Evolutionary conservation across 1,140 invertebrate species (phyloP).

Genomic region (Temnothorax nylanderi): DNA sequence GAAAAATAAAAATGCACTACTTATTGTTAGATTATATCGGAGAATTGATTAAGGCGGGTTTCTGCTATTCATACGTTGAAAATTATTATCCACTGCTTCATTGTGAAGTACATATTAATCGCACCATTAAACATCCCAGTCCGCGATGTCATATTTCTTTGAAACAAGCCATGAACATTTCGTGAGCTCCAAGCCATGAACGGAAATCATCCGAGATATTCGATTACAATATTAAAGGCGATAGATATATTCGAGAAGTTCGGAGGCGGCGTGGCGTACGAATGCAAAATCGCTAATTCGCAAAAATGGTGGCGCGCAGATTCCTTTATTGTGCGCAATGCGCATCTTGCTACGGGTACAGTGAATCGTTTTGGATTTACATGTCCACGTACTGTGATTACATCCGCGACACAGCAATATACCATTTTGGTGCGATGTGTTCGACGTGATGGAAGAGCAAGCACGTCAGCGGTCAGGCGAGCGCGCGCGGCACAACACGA

Average conservation of each 20-base stretch:
- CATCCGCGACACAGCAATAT: slow-evolving; percentile 41
- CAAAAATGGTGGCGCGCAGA: not conserved
- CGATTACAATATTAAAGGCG: slow-evolving; percentile 14
- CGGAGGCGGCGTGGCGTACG: no score
- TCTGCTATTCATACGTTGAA: slow-evolving; percentile 16
- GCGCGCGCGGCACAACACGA: slow-evolving; percentile 30
- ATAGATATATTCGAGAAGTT: not conserved
- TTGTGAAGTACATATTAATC: slow-evolving; percentile 23
- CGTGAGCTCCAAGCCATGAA: not conserved
- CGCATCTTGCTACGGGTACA: slow-evolving; percentile 8
- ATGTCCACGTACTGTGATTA: slow-evolving; percentile 59
- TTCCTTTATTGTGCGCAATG: not conserved
- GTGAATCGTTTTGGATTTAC: slow-evolving; percentile 61
- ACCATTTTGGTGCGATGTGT: slow-evolving; percentile 57
- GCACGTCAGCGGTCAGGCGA: slow-evolving; percentile 36
- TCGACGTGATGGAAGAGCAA: slow-evolving; percentile 68
- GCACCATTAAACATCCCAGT: slow-evolving; percentile 10
- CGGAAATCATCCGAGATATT: not conserved
- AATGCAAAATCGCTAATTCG: not conserved
- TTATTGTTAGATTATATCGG: not conserved
- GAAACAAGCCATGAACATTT: slow-evolving; percentile 10
- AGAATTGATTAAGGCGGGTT: slow-evolving; percentile 41
- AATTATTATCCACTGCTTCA: slow-evolving; percentile 20
- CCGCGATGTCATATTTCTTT: slow-evolving; percentile 31
- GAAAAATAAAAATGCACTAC: slow-evolving; percentile 2